Evolutionary conservation across 2,888 invertebrate genomes (phyloP).

Genomic region (Strigamia transsilvanica): DNA sequence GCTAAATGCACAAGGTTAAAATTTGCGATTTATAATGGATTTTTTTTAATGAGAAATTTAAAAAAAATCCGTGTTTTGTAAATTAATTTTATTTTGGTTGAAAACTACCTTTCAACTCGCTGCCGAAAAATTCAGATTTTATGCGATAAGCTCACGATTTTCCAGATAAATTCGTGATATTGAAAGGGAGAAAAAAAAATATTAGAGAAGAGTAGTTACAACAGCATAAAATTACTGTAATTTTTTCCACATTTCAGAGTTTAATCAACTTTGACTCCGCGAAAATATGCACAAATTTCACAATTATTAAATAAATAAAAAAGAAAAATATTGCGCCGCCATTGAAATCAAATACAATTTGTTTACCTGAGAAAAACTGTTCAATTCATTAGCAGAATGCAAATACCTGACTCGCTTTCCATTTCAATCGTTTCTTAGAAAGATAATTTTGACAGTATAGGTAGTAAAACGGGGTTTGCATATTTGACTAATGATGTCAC

Average conservation of each 20-base stretch:
- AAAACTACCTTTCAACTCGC: constrained; percentile 3
- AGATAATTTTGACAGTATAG: constrained; percentile 38
- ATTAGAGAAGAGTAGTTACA: not conserved
- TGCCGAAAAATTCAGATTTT: constrained; percentile 16
- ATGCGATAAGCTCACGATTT: constrained; percentile 39
- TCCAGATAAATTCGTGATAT: constrained; percentile 39
- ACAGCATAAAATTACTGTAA: constrained; percentile 35
- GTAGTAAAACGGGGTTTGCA: constrained; percentile 35
- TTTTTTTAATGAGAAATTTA: not conserved
- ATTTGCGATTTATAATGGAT: not conserved
- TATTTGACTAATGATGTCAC: constrained; percentile 49
- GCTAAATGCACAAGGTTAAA: not conserved
- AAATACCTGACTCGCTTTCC: not conserved
- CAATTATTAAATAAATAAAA: not conserved
- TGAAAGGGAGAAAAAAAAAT: not conserved
- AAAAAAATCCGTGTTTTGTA: not conserved
- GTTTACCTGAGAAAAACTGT: not conserved
- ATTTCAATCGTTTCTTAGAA: constrained; percentile 20
- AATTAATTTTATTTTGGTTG: not conserved
- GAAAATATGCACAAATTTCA: not conserved
- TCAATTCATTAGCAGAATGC: constrained; percentile 1
- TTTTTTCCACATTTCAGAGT: constrained; percentile 2
- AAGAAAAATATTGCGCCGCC: not conserved
- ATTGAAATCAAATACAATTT: not conserved
- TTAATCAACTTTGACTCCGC: constrained; percentile 39